Percentiles rank a stretch among this genome's conserved stretches.
These are phyloP conservation scores for Anser cygnoides DNA, from an alignment of 2,113 vertebrate species.

Conservation along the genomic window DNA sequence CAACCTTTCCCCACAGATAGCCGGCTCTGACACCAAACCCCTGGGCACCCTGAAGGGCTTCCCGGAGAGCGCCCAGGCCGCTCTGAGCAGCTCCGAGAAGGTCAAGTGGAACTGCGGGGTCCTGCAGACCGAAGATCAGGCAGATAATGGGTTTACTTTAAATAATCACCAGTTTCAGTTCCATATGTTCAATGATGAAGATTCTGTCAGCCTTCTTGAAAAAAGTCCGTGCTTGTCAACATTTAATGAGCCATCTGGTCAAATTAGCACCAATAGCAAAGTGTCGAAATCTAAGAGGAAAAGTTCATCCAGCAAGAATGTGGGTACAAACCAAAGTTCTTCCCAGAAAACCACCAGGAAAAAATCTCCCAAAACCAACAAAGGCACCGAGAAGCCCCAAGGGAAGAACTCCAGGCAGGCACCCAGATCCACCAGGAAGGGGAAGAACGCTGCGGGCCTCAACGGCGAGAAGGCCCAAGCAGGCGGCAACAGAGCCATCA, in stretches of 20 bases:
- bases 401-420: constrained; percentile 89
- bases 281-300: constrained; percentile 93
- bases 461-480: constrained; percentile 86
- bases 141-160: constrained; percentile 85
- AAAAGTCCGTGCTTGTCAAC: constrained; percentile 83
- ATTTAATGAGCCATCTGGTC: constrained; percentile 86
- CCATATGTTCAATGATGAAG: constrained; percentile 93
- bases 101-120: constrained; percentile 91
- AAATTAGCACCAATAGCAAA: constrained; percentile 84
- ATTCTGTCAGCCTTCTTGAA: constrained; percentile 85
- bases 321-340: constrained; percentile 81
- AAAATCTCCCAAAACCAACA: constrained; percentile 89
- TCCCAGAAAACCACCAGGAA: constrained; percentile 91
- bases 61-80: constrained; percentile 83
- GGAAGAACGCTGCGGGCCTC: constrained; percentile 84
- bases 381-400: constrained; percentile 85
- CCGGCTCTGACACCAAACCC: constrained; percentile 87
- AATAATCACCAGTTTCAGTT: constrained; percentile 93
- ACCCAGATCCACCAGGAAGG: constrained; percentile 90
- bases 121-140: constrained; percentile 85
- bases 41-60: constrained; percentile 85
- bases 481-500: constrained; percentile 57
- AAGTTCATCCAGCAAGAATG: constrained; percentile 86
- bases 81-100: constrained; percentile 83
- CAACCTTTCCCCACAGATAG: constrained; percentile 94